Percentiles rank a stretch among this genome's conserved stretches.
These are phyloP conservation scores for Amphibalanus amphitrite DNA, from an alignment of 1,140 invertebrate species.

Conservation along the genomic window DNA sequence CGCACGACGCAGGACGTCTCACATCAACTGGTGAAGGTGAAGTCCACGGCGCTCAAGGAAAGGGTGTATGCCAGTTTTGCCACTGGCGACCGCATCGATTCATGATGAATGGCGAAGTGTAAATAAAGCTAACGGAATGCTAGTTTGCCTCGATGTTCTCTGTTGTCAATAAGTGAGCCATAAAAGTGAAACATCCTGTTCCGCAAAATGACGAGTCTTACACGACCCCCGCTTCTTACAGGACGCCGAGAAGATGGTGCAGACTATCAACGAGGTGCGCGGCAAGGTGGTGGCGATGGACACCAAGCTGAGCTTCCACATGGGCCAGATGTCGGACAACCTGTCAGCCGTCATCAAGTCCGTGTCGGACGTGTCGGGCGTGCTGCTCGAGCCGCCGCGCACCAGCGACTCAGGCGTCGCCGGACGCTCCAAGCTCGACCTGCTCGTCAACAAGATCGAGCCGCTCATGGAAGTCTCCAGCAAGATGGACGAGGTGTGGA, in stretches of 20 bases:
- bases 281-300: constrained; percentile 40
- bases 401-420: background rate
- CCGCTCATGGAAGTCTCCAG: constrained; percentile 40
- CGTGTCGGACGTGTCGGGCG: constrained; percentile 43
- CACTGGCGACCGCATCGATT: too few relatives aligned
- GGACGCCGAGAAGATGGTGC: constrained; percentile 10
- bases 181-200: too few relatives aligned
- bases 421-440: constrained; percentile 15
- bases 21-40: background rate
- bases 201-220: too few relatives aligned
- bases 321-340: constrained; percentile 60
- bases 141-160: too few relatives aligned
- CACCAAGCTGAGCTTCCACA: constrained; percentile 62
- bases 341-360: constrained; percentile 52
- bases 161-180: too few relatives aligned
- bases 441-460: constrained; percentile 15
- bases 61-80: too few relatives aligned
- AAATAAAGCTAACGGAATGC: too few relatives aligned
- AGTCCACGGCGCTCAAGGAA: background rate
- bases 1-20: background rate
- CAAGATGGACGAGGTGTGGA: constrained; percentile 79
- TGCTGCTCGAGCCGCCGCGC: constrained; percentile 12
- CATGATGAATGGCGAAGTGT: too few relatives aligned
- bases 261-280: constrained; percentile 14
- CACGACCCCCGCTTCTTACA: background rate